Conservation (phyloP, 2,113 vertebrate genomes). For the Scortum barcoo region DNA sequence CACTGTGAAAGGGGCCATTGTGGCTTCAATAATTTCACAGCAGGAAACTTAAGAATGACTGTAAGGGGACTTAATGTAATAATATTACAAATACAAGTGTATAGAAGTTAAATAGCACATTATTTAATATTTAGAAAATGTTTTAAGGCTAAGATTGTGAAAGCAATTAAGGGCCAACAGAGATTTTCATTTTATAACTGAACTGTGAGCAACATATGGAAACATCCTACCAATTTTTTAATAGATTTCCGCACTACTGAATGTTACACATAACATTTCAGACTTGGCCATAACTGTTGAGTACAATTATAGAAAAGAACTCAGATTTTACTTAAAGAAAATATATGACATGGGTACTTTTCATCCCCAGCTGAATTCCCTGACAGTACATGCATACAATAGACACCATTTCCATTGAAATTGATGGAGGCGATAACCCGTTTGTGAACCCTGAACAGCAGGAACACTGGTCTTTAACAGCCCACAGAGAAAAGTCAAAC, state of each 20-base stretch:
- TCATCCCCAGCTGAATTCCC: background rate
- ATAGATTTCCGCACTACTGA: background rate
- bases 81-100: background rate
- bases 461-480: slow-evolving; percentile 69
- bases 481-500: slow-evolving; percentile 68
- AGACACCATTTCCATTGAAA: slow-evolving; percentile 33
- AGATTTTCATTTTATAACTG: background rate
- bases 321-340: background rate
- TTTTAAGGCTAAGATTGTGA: background rate
- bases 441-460: slow-evolving; percentile 71
- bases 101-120: background rate
- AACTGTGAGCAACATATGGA: background rate
- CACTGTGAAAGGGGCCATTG: background rate
- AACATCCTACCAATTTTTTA: background rate
- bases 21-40: background rate
- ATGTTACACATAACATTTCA: background rate
- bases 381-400: slow-evolving; percentile 27
- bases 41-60: slow-evolving; percentile 2
- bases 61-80: background rate
- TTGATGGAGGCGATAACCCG: slow-evolving; percentile 66
- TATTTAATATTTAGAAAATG: background rate
- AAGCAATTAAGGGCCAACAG: background rate
- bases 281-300: background rate
- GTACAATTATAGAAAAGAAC: background rate
- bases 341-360: background rate